Evolutionary conservation across 2,888 invertebrate species (phyloP), one percentile per base, ranked within the genome.

Genomic region (Disparrhopalites patrizii): DNA sequence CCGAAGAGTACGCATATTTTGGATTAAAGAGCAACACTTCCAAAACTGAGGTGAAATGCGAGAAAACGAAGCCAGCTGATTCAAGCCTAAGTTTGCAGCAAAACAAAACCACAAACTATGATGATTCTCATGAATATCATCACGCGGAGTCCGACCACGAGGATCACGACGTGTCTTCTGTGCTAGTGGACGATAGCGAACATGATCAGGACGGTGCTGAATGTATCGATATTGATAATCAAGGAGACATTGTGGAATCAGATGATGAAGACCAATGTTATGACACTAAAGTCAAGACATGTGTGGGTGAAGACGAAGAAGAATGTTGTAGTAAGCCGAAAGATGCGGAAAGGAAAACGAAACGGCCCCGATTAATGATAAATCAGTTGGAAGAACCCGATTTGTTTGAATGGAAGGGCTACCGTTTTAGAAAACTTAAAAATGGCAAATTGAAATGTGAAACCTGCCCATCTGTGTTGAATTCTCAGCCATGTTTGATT

Each of bases 401-500:
- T 27, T 36, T 58, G 18, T 58, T 38, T 18, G 27, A 38, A 43
- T 58, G 40, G 23, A 58, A 58, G 28, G 58, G 40, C 8, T 40
- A 25, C 23, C 4, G 8, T 20, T 58, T 58, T 25, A 40, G 58
- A 4, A 25, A 30, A n/a, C 25, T 36, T 5, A 18, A 23, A 23
- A 40, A 40, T 20, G 58, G 43, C 5, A 58, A 58, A 43, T 25
- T 36, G 27, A 40, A 58, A 33, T 58, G 58, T 27, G 58, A 58
- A 15, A 7, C 18, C 3, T 58, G 58, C 20, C 43, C 36, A 15
- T 27, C 43, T 20, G 20, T 58, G 2, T 27, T 58, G 25, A 58
- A 58, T 15, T 18, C 27, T 4, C 38, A 30, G 4, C 58, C 36
- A 15, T 10, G 28, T 27, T 15, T 27, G 4, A 25, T 58, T 8